Conservation (phyloP, 2,113 vertebrate species). For the Hylia prasina region DNA sequence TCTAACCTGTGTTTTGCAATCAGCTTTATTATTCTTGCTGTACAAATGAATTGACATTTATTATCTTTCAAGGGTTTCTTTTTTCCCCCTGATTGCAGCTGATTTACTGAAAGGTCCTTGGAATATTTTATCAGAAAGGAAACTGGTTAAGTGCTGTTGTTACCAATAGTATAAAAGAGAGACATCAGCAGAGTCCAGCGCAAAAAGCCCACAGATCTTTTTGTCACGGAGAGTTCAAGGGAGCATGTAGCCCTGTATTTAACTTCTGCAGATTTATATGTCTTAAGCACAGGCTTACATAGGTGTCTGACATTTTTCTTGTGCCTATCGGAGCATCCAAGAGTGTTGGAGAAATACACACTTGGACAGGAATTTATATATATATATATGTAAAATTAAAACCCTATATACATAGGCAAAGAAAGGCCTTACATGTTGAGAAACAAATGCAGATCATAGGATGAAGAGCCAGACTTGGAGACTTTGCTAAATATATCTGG, state of each 20-base stretch:
- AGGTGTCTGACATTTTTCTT: neutral
- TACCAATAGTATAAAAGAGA: neutral
- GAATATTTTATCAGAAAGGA: neutral
- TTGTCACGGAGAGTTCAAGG: neutral
- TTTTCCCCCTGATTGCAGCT: neutral
- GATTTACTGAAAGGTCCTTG: neutral
- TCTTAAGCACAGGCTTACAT: neutral
- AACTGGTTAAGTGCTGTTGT: neutral
- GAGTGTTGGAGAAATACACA: neutral
- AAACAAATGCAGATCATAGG: neutral
- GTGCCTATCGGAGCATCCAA: neutral
- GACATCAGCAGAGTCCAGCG: neutral
- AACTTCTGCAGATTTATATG: neutral
- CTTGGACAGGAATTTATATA: neutral
- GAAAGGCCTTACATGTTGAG: neutral
- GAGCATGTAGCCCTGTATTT: neutral
- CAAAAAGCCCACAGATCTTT: neutral
- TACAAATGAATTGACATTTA: conserved; percentile 1
- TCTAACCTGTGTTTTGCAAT: neutral
- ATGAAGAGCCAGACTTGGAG: neutral
- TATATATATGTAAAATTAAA: neutral
- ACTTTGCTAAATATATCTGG: neutral
- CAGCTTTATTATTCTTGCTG: neutral
- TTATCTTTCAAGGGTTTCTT: neutral
- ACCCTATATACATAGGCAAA: neutral